Evolutionary conservation across 1,140 invertebrate species (phyloP).

Genomic region (Drosophila nebulosa): DNA sequence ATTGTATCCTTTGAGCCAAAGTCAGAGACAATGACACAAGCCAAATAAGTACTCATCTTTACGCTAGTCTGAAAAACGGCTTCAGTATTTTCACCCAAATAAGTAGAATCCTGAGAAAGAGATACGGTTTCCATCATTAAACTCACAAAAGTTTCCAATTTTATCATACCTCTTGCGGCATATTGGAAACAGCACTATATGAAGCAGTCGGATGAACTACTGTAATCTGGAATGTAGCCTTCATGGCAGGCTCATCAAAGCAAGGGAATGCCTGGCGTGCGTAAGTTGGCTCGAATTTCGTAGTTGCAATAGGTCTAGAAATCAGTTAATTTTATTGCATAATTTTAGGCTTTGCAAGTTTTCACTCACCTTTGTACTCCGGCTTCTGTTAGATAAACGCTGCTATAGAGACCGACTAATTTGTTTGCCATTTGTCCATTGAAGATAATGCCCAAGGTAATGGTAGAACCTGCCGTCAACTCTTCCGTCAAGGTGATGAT

Average conservation of each 20-base stretch:
- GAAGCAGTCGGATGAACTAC: conserved; percentile 86
- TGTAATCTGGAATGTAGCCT: conserved; percentile 91
- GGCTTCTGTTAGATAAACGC: conserved; percentile 71
- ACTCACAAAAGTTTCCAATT: neutral
- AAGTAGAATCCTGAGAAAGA: conserved; percentile 26
- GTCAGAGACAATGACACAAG: conserved; percentile 95
- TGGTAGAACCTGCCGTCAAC: conserved; percentile 22
- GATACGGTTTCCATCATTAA: neutral
- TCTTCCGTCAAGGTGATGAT: conserved; percentile 44
- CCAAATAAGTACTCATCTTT: conserved; percentile 96
- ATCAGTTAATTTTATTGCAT: conserved; percentile 12
- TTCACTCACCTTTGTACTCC: conserved; percentile 72
- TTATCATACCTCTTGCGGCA: conserved; percentile 82
- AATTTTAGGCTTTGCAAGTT: conserved; percentile 19
- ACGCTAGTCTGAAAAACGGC: conserved; percentile 89
- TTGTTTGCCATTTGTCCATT: conserved; percentile 80
- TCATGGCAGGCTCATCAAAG: conserved; percentile 97
- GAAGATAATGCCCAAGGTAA: conserved; percentile 75
- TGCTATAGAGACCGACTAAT: conserved; percentile 82
- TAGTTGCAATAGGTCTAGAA: conserved; percentile 89
- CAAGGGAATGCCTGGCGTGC: conserved; percentile 96
- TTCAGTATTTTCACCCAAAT: conserved; percentile 57
- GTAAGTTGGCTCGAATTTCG: conserved; percentile 96
- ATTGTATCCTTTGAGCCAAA: conserved; percentile 85
- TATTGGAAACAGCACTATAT: conserved; percentile 91